Conservation (phyloP, 2,888 invertebrate species). For the Mactromeris polynyma region DNA sequence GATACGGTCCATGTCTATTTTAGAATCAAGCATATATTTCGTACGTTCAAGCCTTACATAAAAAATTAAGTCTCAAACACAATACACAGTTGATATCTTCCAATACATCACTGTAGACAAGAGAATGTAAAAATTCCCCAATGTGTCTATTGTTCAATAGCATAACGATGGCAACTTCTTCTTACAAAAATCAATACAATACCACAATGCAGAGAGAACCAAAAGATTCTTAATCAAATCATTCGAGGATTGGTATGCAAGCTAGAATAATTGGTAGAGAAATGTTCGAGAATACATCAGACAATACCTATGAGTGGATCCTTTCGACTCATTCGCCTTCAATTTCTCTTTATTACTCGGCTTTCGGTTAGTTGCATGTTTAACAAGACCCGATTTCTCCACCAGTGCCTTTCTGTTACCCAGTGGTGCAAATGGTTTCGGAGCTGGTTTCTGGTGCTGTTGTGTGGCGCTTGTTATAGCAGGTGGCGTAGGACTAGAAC, state of each 20-base stretch:
- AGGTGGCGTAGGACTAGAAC: constrained; percentile 50
- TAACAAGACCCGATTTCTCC: constrained; percentile 95
- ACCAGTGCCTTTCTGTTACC: constrained; percentile 91
- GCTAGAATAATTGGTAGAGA: background rate
- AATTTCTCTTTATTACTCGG: constrained; percentile 74
- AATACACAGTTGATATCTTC: background rate
- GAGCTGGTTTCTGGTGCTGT: constrained; percentile 60
- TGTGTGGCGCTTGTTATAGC: constrained; percentile 39
- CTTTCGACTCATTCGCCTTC: constrained; percentile 76
- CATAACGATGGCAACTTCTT: background rate
- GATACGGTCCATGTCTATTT: too few relatives aligned
- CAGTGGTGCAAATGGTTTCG: constrained; percentile 86
- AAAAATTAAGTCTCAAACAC: too few relatives aligned
- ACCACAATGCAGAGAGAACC: background rate
- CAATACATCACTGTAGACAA: background rate
- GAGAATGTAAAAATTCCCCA: background rate
- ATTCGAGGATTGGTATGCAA: background rate
- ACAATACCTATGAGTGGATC: constrained; percentile 81
- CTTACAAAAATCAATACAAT: background rate
- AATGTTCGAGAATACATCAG: background rate
- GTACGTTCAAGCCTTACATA: too few relatives aligned
- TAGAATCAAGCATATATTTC: too few relatives aligned
- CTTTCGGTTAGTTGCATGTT: constrained; percentile 83
- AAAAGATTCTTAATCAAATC: background rate
- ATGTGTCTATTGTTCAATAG: background rate